Conservation (phyloP, 2,113 vertebrate species). For the Probosciger aterrimus region DNA sequence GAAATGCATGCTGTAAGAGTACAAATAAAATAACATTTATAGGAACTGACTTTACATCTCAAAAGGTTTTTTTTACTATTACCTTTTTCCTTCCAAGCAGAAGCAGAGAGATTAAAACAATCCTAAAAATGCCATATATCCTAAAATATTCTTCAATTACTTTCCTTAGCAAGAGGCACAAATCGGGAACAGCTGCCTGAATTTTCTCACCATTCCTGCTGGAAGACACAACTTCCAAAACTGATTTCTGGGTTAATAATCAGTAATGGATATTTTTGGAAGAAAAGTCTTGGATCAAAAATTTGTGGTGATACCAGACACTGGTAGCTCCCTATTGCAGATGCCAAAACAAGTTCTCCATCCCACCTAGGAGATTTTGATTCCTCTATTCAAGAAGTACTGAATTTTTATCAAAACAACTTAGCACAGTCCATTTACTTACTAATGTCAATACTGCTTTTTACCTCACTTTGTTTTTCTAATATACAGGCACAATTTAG, state of each 20-base stretch:
- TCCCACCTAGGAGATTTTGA: background rate
- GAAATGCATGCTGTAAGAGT: conserved; percentile 28
- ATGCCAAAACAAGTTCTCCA: background rate
- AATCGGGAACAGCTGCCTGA: background rate
- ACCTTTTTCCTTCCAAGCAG: background rate
- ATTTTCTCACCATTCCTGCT: background rate
- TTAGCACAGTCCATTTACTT: conserved; percentile 29
- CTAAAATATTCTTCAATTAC: conserved; percentile 12
- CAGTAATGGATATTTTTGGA: background rate
- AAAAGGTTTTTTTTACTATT: background rate
- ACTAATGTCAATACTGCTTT: conserved; percentile 41
- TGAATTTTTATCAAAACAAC: conserved; percentile 39
- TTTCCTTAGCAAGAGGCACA: background rate
- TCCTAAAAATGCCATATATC: conserved; percentile 8
- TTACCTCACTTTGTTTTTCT: conserved; percentile 43
- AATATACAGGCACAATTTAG: conserved; percentile 59
- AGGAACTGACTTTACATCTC: conserved; percentile 3
- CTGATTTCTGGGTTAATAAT: background rate
- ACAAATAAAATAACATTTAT: conserved; percentile 10
- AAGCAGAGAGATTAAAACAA: conserved; percentile 29
- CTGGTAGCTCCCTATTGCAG: accelerated
- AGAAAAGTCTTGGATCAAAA: background rate
- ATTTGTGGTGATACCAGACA: background rate
- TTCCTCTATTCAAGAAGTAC: background rate
- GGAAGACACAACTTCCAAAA: background rate